Percentiles rank a stretch among this genome's conserved stretches.
phyloP scores from a whole-genome alignment of 2,797 vertebrate genomes.

The Botia almorhae region DNA sequence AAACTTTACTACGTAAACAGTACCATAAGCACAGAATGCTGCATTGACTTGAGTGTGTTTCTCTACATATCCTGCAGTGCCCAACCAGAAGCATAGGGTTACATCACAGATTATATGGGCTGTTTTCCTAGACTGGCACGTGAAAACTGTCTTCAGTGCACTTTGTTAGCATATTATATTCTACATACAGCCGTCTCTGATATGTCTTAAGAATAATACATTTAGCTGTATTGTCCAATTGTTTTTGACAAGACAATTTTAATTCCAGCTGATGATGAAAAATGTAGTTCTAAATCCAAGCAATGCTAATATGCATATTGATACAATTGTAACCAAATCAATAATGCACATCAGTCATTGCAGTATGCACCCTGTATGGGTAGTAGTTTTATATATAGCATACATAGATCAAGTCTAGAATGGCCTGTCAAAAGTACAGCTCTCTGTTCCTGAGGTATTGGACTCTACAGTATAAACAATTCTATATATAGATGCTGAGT shows the following conservation, averaged over 20 bases:
- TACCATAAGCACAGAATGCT: background rate
- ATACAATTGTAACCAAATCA: background rate
- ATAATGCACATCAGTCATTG: background rate
- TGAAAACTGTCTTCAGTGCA: constrained; percentile 22
- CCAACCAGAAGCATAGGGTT: constrained; percentile 25
- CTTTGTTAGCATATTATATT: background rate
- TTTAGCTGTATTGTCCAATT: background rate
- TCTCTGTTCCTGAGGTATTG: background rate
- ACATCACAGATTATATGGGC: constrained; percentile 50
- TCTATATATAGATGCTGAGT: constrained; percentile 36
- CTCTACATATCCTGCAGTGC: constrained; percentile 32
- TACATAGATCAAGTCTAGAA: constrained; percentile 19
- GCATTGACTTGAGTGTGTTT: constrained; percentile 22
- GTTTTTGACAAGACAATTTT: constrained; percentile 8
- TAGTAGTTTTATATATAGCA: background rate
- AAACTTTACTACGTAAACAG: background rate
- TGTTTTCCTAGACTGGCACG: constrained; percentile 39
- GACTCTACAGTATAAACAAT: constrained; percentile 28
- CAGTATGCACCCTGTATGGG: background rate
- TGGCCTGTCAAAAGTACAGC: background rate
- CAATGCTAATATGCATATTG: background rate
- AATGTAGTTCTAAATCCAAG: background rate
- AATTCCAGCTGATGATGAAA: background rate
- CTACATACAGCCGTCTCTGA: background rate
- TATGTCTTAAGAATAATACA: background rate